phyloP scores from a whole-genome alignment of 2,888 invertebrate species.

The Ophion ellenae region DNA sequence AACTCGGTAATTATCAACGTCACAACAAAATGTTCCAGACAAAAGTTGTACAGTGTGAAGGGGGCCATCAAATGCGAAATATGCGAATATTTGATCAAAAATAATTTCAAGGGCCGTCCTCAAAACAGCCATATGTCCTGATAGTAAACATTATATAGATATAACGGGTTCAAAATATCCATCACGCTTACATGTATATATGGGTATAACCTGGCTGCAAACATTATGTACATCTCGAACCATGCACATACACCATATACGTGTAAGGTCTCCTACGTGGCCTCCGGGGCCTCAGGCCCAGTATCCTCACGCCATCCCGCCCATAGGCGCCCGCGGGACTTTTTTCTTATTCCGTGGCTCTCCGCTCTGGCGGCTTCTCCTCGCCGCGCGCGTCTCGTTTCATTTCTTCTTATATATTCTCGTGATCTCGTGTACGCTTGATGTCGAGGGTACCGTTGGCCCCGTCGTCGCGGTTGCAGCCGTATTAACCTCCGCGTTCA shows the following conservation, averaged over 20 bases:
- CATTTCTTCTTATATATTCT: conserved; percentile 25
- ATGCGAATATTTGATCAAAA: no score
- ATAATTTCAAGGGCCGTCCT: no score
- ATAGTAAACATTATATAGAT: not conserved
- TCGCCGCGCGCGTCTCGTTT: conserved; percentile 28
- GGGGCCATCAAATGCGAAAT: not conserved
- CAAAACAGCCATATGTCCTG: no score
- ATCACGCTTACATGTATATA: not conserved
- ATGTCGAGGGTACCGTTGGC: conserved; percentile 71
- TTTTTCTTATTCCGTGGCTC: conserved; percentile 25
- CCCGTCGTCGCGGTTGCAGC: conserved; percentile 72
- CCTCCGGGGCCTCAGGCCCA: conserved; percentile 64
- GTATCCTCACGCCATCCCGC: conserved; percentile 56
- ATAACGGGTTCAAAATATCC: not conserved
- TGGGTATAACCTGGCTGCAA: conserved; percentile 5
- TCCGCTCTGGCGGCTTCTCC: conserved; percentile 10
- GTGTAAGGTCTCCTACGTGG: conserved; percentile 55
- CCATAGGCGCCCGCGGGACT: conserved; percentile 44
- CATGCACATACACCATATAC: conserved; percentile 25
- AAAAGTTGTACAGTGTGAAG: no score
- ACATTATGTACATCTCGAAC: conserved; percentile 40
- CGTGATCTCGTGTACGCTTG: conserved; percentile 53
- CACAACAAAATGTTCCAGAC: no score
- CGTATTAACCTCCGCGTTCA: conserved; percentile 74
- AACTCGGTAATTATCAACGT: no score